These are phyloP conservation scores for Drepanosiphum platanoidis DNA, from an alignment of 2,888 invertebrate species.

Conservation along the genomic window DNA sequence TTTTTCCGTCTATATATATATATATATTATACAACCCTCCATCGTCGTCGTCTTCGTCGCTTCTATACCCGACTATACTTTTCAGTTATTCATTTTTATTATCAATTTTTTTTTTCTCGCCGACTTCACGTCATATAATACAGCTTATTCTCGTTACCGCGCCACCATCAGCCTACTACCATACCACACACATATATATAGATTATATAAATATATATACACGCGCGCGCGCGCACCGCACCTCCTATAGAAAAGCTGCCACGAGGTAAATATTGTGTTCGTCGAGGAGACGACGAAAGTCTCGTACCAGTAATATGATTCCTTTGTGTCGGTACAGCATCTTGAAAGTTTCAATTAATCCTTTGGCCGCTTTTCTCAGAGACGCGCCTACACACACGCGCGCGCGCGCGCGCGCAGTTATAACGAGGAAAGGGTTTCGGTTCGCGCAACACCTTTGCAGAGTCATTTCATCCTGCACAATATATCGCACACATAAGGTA, in stretches of 20 bases:
- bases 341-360: slow-evolving; percentile 62
- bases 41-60: neutral
- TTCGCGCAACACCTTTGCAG: slow-evolving; percentile 33
- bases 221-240: no score
- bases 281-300: slow-evolving; percentile 1
- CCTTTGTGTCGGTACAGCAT: slow-evolving; percentile 47
- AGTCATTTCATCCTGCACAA: slow-evolving; percentile 10
- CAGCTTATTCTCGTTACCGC: slow-evolving; percentile 22
- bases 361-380: slow-evolving; percentile 39
- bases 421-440: slow-evolving; percentile 1
- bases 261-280: slow-evolving; percentile 28
- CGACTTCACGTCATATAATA: neutral
- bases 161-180: neutral
- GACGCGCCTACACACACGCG: neutral
- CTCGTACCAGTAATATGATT: slow-evolving; percentile 26
- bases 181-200: neutral
- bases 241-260: slow-evolving; percentile 8
- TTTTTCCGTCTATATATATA: neutral
- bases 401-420: neutral
- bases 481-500: neutral
- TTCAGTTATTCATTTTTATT: slow-evolving; percentile 15
- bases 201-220: no score
- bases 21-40: neutral
- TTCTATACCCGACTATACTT: neutral
- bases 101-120: neutral